Base-by-base conservation (phyloP, 2,888 invertebrate species). In the Reticulitermes lucifugus region DNA sequence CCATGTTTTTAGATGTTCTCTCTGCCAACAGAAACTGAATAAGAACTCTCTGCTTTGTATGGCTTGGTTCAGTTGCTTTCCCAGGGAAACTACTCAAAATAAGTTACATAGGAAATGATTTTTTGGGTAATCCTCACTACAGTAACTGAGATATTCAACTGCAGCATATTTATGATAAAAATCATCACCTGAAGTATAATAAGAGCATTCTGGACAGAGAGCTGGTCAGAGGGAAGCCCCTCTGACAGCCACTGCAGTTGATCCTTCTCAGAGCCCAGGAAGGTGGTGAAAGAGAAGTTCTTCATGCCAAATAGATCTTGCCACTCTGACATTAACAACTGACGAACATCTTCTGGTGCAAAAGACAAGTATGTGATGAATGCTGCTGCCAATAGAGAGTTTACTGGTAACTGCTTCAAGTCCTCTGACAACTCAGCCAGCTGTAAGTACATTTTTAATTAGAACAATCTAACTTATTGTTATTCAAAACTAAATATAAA, bases 191-290 rank as follows among this genome's bases (percentile, higher is more conserved):
- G 94, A 88, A 95, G 92, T 87, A 97, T 94, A 79, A 96, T 93
- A 22, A 96, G 93, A 10, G 96, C 97, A 90, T 97, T 98, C 91
- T 97, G 96, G 82, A 96, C 91, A 7, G 96, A 96, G 18, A 96
- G 92, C 85, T 93, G 93, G 90, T 97, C 97, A 0, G 95, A 93
- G 0, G 97, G 95, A 10, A 98, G 91, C 0, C 98, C 97, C 89
- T 97, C 96, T 0, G 95, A 94, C 89, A 96, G 95, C 98, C 98
- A 98, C 87, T 95, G 94, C 81, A 98, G 90, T 89, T 96, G 95
- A 88, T 97, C 96, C 86, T 95, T 93, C 90, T 97, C 96, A 0
- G 93, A 92, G 79, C 93, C 92, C 84, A 95, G 90, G 88, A 94
- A 94, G 79, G 90, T 90, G 82, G 92, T 90, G 79, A 95, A 89